Evolutionary conservation across 1,140 invertebrate species (phyloP).

Genomic region (Drosophila cardini): DNA sequence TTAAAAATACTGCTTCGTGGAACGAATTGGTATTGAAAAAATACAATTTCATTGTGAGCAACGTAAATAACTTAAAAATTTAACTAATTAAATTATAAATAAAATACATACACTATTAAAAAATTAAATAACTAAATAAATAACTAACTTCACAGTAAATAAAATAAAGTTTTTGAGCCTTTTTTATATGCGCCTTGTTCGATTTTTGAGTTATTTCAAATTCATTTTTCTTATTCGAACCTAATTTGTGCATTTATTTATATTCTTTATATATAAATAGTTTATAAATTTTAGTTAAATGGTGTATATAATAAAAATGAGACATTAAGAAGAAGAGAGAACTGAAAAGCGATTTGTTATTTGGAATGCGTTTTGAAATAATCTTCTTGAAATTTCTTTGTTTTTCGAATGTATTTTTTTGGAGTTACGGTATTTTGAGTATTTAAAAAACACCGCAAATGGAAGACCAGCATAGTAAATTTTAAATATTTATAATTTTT

Average conservation of each 20-base stretch:
- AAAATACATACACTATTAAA: slow-evolving; percentile 44
- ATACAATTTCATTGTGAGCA: slow-evolving; percentile 3
- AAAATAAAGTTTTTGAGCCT: slow-evolving; percentile 46
- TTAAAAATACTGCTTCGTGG: not conserved
- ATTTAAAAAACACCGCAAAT: slow-evolving; percentile 52
- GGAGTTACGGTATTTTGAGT: slow-evolving; percentile 13
- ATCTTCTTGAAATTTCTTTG: slow-evolving; percentile 10
- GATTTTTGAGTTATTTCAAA: slow-evolving; percentile 5
- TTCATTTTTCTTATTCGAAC: slow-evolving; percentile 24
- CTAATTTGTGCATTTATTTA: slow-evolving; percentile 77
- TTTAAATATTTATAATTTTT: slow-evolving; percentile 10
- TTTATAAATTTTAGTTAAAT: slow-evolving; percentile 5
- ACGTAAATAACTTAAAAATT: slow-evolving; percentile 15
- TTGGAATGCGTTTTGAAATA: slow-evolving; percentile 22
- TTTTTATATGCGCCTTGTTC: slow-evolving; percentile 50
- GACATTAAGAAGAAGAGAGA: slow-evolving; percentile 16
- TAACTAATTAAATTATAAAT: slow-evolving; percentile 51
- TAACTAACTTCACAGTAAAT: slow-evolving; percentile 17
- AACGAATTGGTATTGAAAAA: slow-evolving; percentile 13
- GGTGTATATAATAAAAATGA: slow-evolving; percentile 15
- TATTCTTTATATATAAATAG: slow-evolving; percentile 8
- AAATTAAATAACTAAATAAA: slow-evolving; percentile 24
- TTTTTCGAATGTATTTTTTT: slow-evolving; percentile 23
- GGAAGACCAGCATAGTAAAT: slow-evolving; percentile 50
- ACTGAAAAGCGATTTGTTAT: slow-evolving; percentile 49